Evolutionary conservation across 2,888 invertebrate genomes (phyloP).

Genomic region (Caradrina clavipalpis): DNA sequence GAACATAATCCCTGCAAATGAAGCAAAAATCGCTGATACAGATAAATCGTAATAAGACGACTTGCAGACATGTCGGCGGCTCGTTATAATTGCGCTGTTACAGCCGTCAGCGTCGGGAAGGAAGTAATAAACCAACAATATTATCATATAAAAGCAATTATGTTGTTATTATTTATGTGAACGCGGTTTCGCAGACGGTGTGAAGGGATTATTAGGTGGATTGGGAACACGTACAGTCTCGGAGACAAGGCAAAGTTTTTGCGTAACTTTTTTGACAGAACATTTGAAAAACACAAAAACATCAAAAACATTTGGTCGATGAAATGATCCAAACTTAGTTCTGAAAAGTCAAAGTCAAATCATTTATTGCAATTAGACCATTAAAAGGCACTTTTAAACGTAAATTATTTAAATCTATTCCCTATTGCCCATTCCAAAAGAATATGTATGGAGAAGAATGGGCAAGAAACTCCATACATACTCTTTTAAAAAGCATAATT

Average conservation of each 20-base stretch:
- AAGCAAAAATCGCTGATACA: conserved; percentile 34
- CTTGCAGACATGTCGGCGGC: conserved; percentile 56
- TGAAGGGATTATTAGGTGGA: conserved; percentile 39
- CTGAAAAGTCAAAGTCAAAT: too few species aligned
- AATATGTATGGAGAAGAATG: too few species aligned
- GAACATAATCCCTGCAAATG: conserved; percentile 16
- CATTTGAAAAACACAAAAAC: too few species aligned
- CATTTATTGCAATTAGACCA: too few species aligned
- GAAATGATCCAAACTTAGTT: too few species aligned
- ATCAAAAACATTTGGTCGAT: too few species aligned
- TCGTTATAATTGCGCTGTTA: conserved; percentile 54
- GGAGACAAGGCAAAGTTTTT: conserved; percentile 1
- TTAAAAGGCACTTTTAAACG: too few species aligned
- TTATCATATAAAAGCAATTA: conserved; percentile 67
- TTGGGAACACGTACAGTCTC: not conserved
- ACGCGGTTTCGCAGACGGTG: conserved; percentile 18
- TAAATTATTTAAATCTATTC: too few species aligned
- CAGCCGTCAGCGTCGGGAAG: conserved; percentile 50
- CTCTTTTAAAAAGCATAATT: too few species aligned
- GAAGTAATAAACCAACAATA: conserved; percentile 64
- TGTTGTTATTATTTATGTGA: conserved; percentile 52
- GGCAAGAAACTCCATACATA: too few species aligned
- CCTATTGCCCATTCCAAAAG: too few species aligned
- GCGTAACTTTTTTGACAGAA: not conserved
- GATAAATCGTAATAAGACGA: conserved; percentile 45